phyloP scores from a whole-genome alignment of 2,797 vertebrate species.

The Garrulus glandarius region DNA sequence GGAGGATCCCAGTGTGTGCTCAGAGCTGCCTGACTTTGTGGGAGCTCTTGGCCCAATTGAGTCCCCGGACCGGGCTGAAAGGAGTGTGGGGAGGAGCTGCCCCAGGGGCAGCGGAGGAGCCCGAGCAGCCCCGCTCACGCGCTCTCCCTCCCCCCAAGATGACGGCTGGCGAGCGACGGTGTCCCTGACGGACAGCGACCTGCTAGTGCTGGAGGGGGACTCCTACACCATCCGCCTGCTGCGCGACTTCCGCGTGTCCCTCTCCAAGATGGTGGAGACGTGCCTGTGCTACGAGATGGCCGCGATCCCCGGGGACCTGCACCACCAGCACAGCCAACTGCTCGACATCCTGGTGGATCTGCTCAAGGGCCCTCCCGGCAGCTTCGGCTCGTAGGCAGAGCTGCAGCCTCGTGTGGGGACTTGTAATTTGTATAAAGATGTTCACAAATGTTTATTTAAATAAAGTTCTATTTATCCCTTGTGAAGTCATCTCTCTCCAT shows the following conservation, averaged over 20 bases:
- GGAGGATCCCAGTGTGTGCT: not conserved
- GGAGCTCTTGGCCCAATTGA: fast-evolving
- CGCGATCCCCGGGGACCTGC: constrained; percentile 35
- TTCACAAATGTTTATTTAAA: constrained; percentile 84
- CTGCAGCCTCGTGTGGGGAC: constrained; percentile 58
- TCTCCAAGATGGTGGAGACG: constrained; percentile 88
- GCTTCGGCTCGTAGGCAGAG: constrained; percentile 65
- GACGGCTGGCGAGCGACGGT: constrained; percentile 81
- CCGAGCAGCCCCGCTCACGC: not conserved
- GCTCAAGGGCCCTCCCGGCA: constrained; percentile 81
- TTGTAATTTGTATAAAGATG: constrained; percentile 80
- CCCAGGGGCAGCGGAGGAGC: fast-evolving
- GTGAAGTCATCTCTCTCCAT: constrained; percentile 72
- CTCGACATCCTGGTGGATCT: constrained; percentile 86
- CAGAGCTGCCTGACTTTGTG: not conserved
- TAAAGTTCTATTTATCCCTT: constrained; percentile 85
- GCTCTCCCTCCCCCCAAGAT: constrained; percentile 66
- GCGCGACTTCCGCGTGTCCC: constrained; percentile 84
- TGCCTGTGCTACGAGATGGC: constrained; percentile 80
- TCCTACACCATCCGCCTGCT: constrained; percentile 84
- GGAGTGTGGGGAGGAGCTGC: fast-evolving
- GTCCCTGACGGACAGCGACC: constrained; percentile 79
- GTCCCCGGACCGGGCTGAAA: fast-evolving
- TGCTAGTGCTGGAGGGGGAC: constrained; percentile 85
- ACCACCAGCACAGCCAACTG: constrained; percentile 84